Percentiles rank a stretch among this genome's conserved stretches.
These are phyloP conservation scores for Cancer borealis DNA, from an alignment of 2,888 invertebrate genomes.

Conservation along the genomic window DNA sequence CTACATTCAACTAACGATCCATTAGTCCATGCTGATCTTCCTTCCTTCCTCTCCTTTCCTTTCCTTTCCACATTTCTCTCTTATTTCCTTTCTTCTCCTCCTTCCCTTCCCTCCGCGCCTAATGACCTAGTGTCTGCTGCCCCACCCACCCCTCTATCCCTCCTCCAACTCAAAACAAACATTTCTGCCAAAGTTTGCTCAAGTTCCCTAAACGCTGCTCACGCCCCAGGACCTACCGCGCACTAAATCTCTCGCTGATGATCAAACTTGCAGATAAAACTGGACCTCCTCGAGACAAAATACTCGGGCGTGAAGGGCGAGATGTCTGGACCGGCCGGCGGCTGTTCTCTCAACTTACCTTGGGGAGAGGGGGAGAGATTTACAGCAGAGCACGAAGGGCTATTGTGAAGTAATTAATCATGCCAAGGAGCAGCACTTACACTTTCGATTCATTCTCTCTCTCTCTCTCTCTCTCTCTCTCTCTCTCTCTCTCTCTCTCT, in stretches of 20 bases:
- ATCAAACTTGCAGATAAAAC: constrained; percentile 59
- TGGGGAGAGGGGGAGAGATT: constrained; percentile 11
- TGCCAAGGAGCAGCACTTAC: neutral
- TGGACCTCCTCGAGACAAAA: constrained; percentile 47
- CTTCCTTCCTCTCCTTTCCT: neutral
- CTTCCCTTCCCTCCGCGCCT: neutral
- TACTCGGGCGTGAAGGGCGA: constrained; percentile 50
- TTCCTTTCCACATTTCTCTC: neutral
- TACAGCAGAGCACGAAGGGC: neutral
- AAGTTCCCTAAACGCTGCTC: constrained; percentile 27
- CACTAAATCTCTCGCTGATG: constrained; percentile 60
- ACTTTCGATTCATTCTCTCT: constrained; percentile 2
- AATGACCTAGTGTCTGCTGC: neutral
- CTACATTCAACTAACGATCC: neutral
- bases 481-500: constrained; percentile 11
- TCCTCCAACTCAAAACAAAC: constrained; percentile 28
- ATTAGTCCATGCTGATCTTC: neutral
- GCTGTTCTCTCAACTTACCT: neutral
- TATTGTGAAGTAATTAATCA: constrained; percentile 40
- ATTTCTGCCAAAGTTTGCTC: constrained; percentile 4
- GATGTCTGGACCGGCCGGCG: constrained; percentile 48
- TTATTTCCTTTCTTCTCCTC: neutral
- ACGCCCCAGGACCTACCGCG: neutral
- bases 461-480: neutral
- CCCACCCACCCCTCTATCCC: neutral